Conservation (phyloP, 2,888 invertebrate species). For the Tetropium fuscum region DNA sequence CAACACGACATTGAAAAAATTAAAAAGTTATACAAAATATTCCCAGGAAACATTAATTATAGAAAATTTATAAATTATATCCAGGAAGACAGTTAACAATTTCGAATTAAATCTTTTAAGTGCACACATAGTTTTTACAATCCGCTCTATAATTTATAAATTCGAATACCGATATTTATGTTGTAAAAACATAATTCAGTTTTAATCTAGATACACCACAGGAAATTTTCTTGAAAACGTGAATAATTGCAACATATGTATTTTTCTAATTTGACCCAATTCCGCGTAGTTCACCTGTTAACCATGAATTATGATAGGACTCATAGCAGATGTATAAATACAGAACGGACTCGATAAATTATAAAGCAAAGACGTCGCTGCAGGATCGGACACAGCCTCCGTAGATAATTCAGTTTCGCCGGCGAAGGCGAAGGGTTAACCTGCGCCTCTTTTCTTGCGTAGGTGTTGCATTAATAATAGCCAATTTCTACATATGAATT, state of each 20-base stretch:
- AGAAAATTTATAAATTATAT: conserved; percentile 16
- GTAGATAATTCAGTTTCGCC: conserved; percentile 44
- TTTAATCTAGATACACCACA: conserved; percentile 13
- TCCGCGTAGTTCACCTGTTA: conserved; percentile 43
- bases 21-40: conserved; percentile 12
- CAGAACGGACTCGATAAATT: conserved; percentile 61
- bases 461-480: conserved; percentile 42
- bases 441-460: conserved; percentile 38
- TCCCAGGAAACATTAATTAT: conserved; percentile 12
- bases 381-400: conserved; percentile 50
- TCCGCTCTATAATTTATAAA: conserved; percentile 11
- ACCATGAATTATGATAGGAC: conserved; percentile 60
- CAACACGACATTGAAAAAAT: neutral
- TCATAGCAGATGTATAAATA: conserved; percentile 62
- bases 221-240: conserved; percentile 1
- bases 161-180: conserved; percentile 1
- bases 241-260: conserved; percentile 23
- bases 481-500: conserved; percentile 24
- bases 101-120: conserved; percentile 13
- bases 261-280: conserved; percentile 38
- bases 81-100: conserved; percentile 19
- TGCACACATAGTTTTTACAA: conserved; percentile 2
- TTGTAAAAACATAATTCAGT: conserved; percentile 23
- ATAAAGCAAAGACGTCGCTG: conserved; percentile 48
- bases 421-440: conserved; percentile 49